Evolutionary conservation across 2,797 vertebrate genomes (phyloP), one percentile per base, ranked within the genome.

Genomic region (Sebastes baramenuke): DNA sequence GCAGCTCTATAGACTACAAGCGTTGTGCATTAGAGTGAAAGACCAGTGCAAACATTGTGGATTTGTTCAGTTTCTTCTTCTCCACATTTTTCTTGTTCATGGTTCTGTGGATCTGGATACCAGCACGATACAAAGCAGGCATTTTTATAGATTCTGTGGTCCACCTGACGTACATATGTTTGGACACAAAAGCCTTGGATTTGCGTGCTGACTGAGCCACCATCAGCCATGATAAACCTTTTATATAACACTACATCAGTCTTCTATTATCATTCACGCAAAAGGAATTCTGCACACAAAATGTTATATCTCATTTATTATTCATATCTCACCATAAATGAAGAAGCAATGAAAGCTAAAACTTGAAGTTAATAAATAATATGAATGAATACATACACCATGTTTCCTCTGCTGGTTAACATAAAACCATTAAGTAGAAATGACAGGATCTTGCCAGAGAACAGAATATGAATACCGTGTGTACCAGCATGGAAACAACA

Each of bases 331-430:
- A 74, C 75, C 24, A 84, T 65, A 66, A 88, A 90, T 82, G 52
- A 86, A 77, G 72, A 83, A 71, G 77, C 70, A 81, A 71, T 79
- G 67, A 27, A 58, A 58, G 62, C 30, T 77, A 66, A 73, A 80
- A 67, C 8, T 6, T 38, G 3, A 56, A 72, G 58, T 79, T 68
- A 92, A 95, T 94, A 89, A 92, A 94, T 92, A 89, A 81, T 89
- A 79, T 64, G 9, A 66, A 80, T 58, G n/a, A 61, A 62, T 77
- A 88, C 79, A 88, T 81, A 82, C 5, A 65, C 76, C 12, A 55
- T 67, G 49, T 78, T 80, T 81, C 66, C 64, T 83, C 25, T 67
- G 72, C 54, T 81, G 80, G 58, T 75, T 61, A 69, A 81, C 76
- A 81, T 86, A 27, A 81, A 89, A 80, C 49, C 29, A 56, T 79